Evolutionary conservation across 2,888 invertebrate genomes (phyloP).

Genomic region (Megamerina dolium): DNA sequence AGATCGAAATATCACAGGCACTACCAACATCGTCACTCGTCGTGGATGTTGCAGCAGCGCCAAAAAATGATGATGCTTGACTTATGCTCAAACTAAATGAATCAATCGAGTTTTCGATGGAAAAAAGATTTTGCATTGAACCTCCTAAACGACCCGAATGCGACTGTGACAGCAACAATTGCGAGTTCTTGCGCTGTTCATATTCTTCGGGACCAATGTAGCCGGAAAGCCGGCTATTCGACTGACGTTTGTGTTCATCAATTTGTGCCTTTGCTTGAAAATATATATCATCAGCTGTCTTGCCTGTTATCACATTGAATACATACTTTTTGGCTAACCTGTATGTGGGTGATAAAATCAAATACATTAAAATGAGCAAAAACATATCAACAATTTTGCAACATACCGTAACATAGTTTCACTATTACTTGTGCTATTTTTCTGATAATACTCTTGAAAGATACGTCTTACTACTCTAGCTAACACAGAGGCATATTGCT

Average conservation of each 20-base stretch:
- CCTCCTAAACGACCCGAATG: too few relatives aligned
- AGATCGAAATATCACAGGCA: conserved; percentile 9
- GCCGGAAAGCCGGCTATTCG: conserved; percentile 34
- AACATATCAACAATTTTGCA: too few relatives aligned
- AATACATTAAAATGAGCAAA: too few relatives aligned
- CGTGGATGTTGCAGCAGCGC: neutral
- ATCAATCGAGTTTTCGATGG: conserved; percentile 38
- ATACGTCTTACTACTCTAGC: conserved; percentile 63
- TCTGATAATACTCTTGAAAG: conserved; percentile 54
- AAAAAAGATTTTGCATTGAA: conserved; percentile 33
- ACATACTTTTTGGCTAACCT: conserved; percentile 62
- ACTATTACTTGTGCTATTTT: conserved; percentile 67
- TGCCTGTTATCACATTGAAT: conserved; percentile 60
- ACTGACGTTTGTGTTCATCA: conserved; percentile 32
- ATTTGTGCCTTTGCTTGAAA: conserved; percentile 37
- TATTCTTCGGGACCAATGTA: conserved; percentile 46
- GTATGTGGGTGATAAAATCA: too few relatives aligned
- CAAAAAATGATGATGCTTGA: conserved; percentile 25
- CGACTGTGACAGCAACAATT: conserved; percentile 17
- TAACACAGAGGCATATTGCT: conserved; percentile 62
- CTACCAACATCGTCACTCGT: conserved; percentile 2
- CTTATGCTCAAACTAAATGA: conserved; percentile 32
- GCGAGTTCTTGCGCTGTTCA: conserved; percentile 33
- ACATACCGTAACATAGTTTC: conserved; percentile 64
- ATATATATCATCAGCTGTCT: conserved; percentile 59